Evolutionary conservation across 2,888 invertebrate genomes (phyloP).

Genomic region (Gastracanthus pulcherrimus): DNA sequence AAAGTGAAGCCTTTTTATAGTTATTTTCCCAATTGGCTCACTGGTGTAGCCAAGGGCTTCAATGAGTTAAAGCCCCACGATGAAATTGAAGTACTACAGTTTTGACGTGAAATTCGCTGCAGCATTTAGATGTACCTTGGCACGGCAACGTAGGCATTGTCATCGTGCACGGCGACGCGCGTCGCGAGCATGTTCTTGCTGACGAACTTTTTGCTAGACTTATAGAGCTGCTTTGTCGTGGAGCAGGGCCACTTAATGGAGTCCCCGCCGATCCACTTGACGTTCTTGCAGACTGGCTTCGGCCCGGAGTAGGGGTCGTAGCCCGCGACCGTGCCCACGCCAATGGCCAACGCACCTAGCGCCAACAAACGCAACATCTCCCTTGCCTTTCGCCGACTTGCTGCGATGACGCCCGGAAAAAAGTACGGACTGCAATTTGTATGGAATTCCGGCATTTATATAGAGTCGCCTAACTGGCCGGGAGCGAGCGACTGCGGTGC

Average conservation of each 20-base stretch:
- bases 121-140: constrained; percentile 77
- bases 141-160: constrained; percentile 80
- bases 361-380: not conserved
- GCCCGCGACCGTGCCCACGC: not conserved
- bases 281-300: not conserved
- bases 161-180: constrained; percentile 80
- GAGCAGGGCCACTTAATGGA: constrained; percentile 80
- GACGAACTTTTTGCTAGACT: constrained; percentile 80
- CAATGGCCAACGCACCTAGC: not conserved
- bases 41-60: no score
- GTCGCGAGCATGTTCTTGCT: constrained; percentile 82
- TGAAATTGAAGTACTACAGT: no score
- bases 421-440: not conserved
- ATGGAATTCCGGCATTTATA: not conserved
- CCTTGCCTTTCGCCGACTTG: not conserved
- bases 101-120: no score
- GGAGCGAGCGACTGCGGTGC: no score
- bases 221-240: constrained; percentile 81
- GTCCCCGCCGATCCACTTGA: constrained; percentile 72
- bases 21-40: no score
- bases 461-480: no score
- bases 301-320: not conserved
- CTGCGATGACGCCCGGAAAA: not conserved
- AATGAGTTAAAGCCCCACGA: no score
- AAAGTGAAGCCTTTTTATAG: no score